These are phyloP conservation scores for Drosophila pseudotalamancana DNA, from an alignment of 2,888 invertebrate species.

Conservation along the genomic window DNA sequence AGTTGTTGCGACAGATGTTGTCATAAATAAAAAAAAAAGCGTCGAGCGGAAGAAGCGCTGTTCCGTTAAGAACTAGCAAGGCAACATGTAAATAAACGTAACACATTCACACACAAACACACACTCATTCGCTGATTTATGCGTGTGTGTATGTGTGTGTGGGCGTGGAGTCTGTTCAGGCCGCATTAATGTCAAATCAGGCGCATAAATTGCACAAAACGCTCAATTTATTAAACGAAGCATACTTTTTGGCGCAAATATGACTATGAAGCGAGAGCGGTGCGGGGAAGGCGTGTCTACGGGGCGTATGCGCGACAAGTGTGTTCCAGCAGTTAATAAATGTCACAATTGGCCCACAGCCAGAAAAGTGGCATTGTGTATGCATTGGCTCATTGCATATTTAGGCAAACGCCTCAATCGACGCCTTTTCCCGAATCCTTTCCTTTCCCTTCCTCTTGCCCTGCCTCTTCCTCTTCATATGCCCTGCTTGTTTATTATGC, in stretches of 20 bases:
- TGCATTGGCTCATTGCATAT: conserved; percentile 47
- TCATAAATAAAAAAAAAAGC: conserved; percentile 76
- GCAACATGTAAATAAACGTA: conserved; percentile 70
- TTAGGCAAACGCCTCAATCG: conserved; percentile 40
- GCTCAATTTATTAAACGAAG: conserved; percentile 80
- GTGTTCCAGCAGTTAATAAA: conserved; percentile 70
- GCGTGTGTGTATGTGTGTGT: conserved; percentile 38
- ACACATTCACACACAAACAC: conserved; percentile 13
- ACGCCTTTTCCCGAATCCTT: conserved; percentile 37
- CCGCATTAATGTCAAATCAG: conserved; percentile 83
- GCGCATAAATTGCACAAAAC: conserved; percentile 80
- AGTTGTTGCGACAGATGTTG: conserved; percentile 76
- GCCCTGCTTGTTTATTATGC: conserved; percentile 49
- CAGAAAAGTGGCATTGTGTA: conserved; percentile 21
- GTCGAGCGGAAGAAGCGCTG: conserved; percentile 47
- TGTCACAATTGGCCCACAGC: conserved; percentile 41
- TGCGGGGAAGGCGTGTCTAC: conserved; percentile 25
- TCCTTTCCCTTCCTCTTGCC: conserved; percentile 5
- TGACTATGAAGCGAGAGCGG: not conserved
- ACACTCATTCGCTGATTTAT: conserved; percentile 50
- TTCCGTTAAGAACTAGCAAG: conserved; percentile 18
- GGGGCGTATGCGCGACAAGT: conserved; percentile 66
- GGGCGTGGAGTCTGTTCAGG: conserved; percentile 64
- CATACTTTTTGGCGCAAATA: conserved; percentile 38
- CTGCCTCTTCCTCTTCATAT: no score